Evolutionary conservation across 1,140 invertebrate species (phyloP), one percentile per base, ranked within the genome.

Genomic region (Pseudomyrmex pallidus): DNA sequence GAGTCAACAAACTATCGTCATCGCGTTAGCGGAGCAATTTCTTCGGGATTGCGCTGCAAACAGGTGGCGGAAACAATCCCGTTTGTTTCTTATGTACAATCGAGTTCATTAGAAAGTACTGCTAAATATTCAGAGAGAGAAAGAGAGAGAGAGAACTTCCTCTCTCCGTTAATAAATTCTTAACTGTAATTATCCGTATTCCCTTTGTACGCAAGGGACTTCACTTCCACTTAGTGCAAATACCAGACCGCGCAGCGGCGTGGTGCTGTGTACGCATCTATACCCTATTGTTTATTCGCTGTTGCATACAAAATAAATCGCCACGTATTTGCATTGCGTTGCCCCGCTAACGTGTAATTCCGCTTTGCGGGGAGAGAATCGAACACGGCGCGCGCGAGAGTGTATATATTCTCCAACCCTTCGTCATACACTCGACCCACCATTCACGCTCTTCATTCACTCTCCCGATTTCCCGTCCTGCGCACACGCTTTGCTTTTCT

Each of bases 361-460:
- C 48, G 35, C 12, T 8, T 59, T n/a, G 62, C 62, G 35, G 35
- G 62, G 5, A 35, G 35, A 35, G 5, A 35, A 12, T 64, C 10
- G 8, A 22, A 57, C 20, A 35, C 35, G 5, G 35, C 35, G 35
- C 35, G 35, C 35, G 35, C 35, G 35, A 7, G 10, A n/a, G 17
- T n/a, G 13, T 13, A n/a, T 35, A 12, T 17, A 50, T 56, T 13
- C 22, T 20, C 10, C 35, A 54, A 50, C 52, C 44, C 44, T 70
- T 70, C 56, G 20, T 22, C 20, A 61, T 22, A 48, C 56, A 74
- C 57, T 20, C 54, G 48, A 13, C 76, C 17, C 66, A 80, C 50
- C 64, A 48, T 48, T 80, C 76, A 70, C 62, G 62, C 62, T 64
- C 22, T 80, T 80, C 76, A 80, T 80, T 73, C 78, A 82, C 25